Conservation (phyloP, 2,888 invertebrate species). For the Crematogaster levior region DNA sequence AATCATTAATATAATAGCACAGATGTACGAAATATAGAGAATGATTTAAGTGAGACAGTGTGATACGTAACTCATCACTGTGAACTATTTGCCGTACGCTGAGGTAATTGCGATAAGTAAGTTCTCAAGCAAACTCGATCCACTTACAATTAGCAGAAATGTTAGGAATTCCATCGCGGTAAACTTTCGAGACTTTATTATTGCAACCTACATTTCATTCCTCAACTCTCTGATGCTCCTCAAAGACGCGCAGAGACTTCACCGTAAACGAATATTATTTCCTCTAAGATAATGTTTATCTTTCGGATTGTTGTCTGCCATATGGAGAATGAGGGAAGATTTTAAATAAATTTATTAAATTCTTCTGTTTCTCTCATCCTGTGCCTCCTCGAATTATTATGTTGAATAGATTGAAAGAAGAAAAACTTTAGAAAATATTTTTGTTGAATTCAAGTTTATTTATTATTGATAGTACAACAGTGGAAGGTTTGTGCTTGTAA, state of each 20-base stretch:
- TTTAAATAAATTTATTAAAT: no score
- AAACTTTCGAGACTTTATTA: conserved; percentile 51
- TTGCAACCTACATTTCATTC: conserved; percentile 33
- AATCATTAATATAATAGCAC: neutral
- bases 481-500: neutral
- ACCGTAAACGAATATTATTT: conserved; percentile 1
- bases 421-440: neutral
- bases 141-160: conserved; percentile 46
- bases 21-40: neutral
- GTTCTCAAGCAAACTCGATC: conserved; percentile 23
- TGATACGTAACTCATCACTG: neutral
- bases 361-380: no score
- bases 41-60: neutral
- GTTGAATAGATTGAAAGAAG: neutral
- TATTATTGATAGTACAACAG: neutral
- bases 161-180: conserved; percentile 10
- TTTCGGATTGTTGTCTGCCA: neutral
- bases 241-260: conserved; percentile 3
- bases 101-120: conserved; percentile 29
- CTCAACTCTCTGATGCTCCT: conserved; percentile 8
- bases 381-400: no score
- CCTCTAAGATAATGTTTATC: conserved; percentile 26
- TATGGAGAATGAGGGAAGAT: neutral
- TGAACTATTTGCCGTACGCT: neutral
- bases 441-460: neutral